Evolutionary conservation across 2,113 vertebrate genomes (phyloP), one percentile per base, ranked within the genome.

Genomic region (Neomonachus schauinslandi): DNA sequence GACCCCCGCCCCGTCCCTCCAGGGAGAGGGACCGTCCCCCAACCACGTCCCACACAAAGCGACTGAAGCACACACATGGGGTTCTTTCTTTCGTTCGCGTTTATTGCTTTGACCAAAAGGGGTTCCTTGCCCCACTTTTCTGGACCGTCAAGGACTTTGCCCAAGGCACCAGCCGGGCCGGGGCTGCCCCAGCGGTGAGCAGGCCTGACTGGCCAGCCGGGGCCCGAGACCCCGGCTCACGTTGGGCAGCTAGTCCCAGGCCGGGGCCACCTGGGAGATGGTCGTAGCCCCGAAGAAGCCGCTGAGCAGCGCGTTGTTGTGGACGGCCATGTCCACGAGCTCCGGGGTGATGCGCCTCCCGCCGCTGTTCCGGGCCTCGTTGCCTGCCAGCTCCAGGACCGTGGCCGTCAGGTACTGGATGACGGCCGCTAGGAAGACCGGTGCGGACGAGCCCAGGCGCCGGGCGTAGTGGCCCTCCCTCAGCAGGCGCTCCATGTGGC

Each of bases 361-460:
- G 67, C 98, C 94, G 49, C 97, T 98, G 71, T 98, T 97, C 4
- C 31, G 97, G 85, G 98, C 96, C 4, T 99, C 98, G 1, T 98
- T 98, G 86, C 98, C 98, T 0, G 99, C 98, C 86, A 99, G 97
- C 92, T 99, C 98, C 96, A 99, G 97, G 65, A 99, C 96, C 72
- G 98, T 99, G 1, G 99, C 98, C 0, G 94, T 97, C 86, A 99
- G 98, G 80, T 98, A 99, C 95, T 99, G 97, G 16, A 99, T 14
- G 19, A 99, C 74, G 0, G 98, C 99, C 0, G 98, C 63, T 0
- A 99, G 96, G 80, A 98, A 99, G 0, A 99, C 97, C 0, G 98
- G 71, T 0, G 99, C 91, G 0, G 98, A 98, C 0, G 19, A 31
- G 10, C 98, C 98, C 12, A 99, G 67, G 4, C 98, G 63, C 1